Evolutionary conservation across 1,140 invertebrate species (phyloP), one percentile per base, ranked within the genome.

Genomic region (Hetaerina americana): DNA sequence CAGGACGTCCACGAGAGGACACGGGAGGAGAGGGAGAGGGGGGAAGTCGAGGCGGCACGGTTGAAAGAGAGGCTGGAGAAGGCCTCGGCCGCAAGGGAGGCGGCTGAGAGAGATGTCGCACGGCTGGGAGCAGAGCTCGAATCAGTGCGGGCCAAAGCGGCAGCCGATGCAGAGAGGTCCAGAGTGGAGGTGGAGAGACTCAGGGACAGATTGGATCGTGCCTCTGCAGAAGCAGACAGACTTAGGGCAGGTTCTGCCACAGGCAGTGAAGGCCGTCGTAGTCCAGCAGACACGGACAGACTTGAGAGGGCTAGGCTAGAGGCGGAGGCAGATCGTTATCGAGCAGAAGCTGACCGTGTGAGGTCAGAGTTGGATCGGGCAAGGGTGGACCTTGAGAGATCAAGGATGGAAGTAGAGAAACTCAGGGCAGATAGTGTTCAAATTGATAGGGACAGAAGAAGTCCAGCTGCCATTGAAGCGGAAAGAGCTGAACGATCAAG

Each of bases 151-250:
- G 88, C 89, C 85, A 95, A 94, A 88, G 94, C 91, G 83, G 89
- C 91, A 80, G 90, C 91, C 80, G 92, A 94, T 82, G 89, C 92
- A 79, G 92, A 95, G 79, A 93, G 92, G 76, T 88, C 87, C 83
- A 85, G 82, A 74, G 79, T 78, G 70, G 84, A 85, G 76, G 80
- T 83, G 76, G 81, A 81, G 78, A 85, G 85, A 77, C 66, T 77
- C 18, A 76, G 75, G 71, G 77, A 80, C 68, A 75, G 76, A 68
- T 75, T 74, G 31, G 77, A 82, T 31, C 79, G 78, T 67, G 74
- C 75, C 26, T 74, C 77, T 67, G 68, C 74, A 1, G 82, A 82
- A 28, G 73, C 80, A 3, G 78, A 80, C 25, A 75, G 73, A 40
- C 24, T 68, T 10, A 68, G 27, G 67, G 27, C 67, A 10, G 40